phyloP scores from a whole-genome alignment of 2,113 vertebrate species.

The Cardinalis cardinalis region DNA sequence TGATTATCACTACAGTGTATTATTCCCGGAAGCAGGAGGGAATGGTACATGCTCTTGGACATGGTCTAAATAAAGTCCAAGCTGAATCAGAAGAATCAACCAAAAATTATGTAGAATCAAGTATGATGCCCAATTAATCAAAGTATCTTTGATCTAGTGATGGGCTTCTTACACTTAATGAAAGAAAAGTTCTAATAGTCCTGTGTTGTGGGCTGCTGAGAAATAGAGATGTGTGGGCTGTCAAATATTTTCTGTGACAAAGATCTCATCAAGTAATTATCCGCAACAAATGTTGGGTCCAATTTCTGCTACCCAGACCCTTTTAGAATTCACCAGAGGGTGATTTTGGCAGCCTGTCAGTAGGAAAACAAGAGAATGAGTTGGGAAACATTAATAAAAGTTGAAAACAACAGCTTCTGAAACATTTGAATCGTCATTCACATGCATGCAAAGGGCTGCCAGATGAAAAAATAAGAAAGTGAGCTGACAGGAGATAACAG shows the following conservation, averaged over 20 bases:
- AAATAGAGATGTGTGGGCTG: constrained; percentile 64
- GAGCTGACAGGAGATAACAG: not conserved
- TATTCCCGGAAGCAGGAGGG: not conserved
- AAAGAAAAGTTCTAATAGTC: constrained; percentile 26
- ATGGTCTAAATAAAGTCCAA: not conserved
- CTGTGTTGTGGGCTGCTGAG: constrained; percentile 36
- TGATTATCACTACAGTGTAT: not conserved
- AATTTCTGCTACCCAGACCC: constrained; percentile 53
- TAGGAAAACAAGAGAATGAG: constrained; percentile 56
- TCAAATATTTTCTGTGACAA: constrained; percentile 64
- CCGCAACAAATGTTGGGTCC: constrained; percentile 52
- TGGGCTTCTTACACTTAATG: not conserved
- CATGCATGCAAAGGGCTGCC: constrained; percentile 5
- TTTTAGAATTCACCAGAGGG: constrained; percentile 66
- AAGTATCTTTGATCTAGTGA: not conserved
- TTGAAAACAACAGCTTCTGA: constrained; percentile 64
- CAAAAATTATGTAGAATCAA: constrained; percentile 13
- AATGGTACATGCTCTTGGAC: not conserved
- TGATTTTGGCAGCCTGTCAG: constrained; percentile 70
- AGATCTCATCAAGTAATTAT: constrained; percentile 68
- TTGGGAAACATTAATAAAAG: constrained; percentile 70
- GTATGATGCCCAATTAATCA: not conserved
- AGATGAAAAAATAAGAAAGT: constrained; percentile 40
- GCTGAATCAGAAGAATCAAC: not conserved
- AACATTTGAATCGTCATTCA: constrained; percentile 54